These are phyloP conservation scores for Cantharis rufa DNA, from an alignment of 2,888 invertebrate genomes.

Conservation along the genomic window DNA sequence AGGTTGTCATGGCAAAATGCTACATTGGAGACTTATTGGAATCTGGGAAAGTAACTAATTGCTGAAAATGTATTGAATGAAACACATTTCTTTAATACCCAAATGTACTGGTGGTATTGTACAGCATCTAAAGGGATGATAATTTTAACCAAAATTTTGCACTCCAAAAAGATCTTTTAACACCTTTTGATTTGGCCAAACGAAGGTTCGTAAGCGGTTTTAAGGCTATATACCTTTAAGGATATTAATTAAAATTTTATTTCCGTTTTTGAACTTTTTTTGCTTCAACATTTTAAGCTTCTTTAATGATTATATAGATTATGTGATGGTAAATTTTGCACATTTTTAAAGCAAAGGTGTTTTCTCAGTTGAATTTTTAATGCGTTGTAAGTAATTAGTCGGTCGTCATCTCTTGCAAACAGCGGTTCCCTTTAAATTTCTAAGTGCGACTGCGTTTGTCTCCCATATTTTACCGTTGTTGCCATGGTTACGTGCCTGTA, in stretches of 20 bases:
- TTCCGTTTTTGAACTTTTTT: neutral
- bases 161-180: neutral
- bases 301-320: neutral
- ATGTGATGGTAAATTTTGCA: neutral
- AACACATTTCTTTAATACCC: neutral
- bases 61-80: neutral
- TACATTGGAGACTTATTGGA: neutral
- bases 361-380: slow-evolving; percentile 25
- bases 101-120: neutral
- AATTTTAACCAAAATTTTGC: neutral
- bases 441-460: slow-evolving; percentile 33
- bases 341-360: slow-evolving; percentile 9
- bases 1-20: neutral
- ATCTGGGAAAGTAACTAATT: neutral
- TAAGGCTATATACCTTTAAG: neutral
- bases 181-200: neutral
- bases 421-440: slow-evolving; percentile 19
- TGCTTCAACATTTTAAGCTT: neutral
- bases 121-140: neutral
- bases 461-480: slow-evolving; percentile 27
- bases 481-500: slow-evolving; percentile 37
- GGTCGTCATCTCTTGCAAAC: slow-evolving; percentile 32
- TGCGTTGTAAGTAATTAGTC: slow-evolving; percentile 33
- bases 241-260: neutral
- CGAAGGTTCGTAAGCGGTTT: neutral